Conservation (phyloP, 2,113 vertebrate species). For the Chionomys nivalis region DNA sequence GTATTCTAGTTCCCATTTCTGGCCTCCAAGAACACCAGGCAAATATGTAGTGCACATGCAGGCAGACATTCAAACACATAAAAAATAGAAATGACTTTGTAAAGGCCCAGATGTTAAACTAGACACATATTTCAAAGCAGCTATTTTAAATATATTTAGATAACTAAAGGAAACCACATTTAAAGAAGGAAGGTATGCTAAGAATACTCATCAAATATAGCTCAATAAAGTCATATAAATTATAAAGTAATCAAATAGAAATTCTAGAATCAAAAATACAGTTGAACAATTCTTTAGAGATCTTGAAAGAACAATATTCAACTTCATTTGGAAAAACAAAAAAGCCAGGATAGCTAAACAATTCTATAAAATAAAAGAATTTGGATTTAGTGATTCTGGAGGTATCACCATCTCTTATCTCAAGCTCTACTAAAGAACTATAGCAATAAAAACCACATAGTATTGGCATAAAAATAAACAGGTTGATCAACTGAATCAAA, state of each 20-base stretch:
- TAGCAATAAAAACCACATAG: not conserved
- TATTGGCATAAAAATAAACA: not conserved
- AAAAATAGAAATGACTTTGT: not conserved
- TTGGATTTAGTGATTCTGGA: not conserved
- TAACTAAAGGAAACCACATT: not conserved
- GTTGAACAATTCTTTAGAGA: not conserved
- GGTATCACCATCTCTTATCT: no score
- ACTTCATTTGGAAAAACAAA: not conserved
- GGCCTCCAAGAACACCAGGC: not conserved
- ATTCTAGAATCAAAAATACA: not conserved
- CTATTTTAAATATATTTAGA: not conserved
- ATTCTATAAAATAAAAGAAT: not conserved
- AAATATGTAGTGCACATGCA: not conserved
- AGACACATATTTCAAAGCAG: not conserved
- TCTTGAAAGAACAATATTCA: not conserved
- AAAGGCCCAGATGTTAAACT: not conserved
- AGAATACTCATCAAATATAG: not conserved
- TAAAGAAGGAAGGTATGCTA: not conserved
- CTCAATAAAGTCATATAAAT: not conserved
- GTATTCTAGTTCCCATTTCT: not conserved
- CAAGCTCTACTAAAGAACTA: no score
- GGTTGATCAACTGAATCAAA: not conserved
- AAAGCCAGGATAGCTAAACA: not conserved
- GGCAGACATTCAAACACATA: not conserved
- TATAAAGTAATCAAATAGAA: not conserved